A percentile compares a stretch with the other conserved stretches of the same genome.
Evolutionary conservation across 2,888 invertebrate species (phyloP).

Genomic region (Entomobrya multifasciata): DNA sequence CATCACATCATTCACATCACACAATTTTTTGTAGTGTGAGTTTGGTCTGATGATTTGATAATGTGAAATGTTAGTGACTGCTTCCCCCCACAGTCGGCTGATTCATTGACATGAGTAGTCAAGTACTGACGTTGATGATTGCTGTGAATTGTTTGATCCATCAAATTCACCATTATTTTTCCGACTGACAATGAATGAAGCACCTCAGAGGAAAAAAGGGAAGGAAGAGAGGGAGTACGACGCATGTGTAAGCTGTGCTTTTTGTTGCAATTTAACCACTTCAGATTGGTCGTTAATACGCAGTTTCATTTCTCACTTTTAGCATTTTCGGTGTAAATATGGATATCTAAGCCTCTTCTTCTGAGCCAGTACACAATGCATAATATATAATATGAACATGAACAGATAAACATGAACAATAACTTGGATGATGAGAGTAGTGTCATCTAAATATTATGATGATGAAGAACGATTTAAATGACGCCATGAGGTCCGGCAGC

Average conservation of each 20-base stretch:
- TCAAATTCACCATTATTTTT: conserved; percentile 52
- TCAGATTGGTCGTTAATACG: neutral
- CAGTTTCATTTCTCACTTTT: conserved; percentile 42
- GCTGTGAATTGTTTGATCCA: conserved; percentile 57
- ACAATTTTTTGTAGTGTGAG: neutral
- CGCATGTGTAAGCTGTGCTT: too few relatives aligned
- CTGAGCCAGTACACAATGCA: conserved; percentile 25
- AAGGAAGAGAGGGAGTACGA: neutral
- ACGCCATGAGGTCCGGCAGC: conserved; percentile 71
- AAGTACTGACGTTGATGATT: conserved; percentile 50
- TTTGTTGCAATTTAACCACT: too few relatives aligned
- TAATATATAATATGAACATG: conserved; percentile 25
- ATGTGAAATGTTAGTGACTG: neutral
- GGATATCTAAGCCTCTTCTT: neutral
- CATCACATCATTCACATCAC: neutral
- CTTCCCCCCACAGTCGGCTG: conserved; percentile 41
- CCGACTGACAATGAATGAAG: conserved; percentile 5
- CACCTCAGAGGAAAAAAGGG: conserved; percentile 13
- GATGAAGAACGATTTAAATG: conserved; percentile 44
- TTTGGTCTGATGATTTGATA: neutral
- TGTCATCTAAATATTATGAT: conserved; percentile 45
- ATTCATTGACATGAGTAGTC: conserved; percentile 49
- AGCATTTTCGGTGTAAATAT: conserved; percentile 29
- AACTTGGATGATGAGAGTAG: conserved; percentile 43
- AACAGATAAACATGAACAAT: conserved; percentile 35